These are phyloP conservation scores for Bothrops jararaca DNA, from an alignment of 2,113 vertebrate species.

Conservation along the genomic window DNA sequence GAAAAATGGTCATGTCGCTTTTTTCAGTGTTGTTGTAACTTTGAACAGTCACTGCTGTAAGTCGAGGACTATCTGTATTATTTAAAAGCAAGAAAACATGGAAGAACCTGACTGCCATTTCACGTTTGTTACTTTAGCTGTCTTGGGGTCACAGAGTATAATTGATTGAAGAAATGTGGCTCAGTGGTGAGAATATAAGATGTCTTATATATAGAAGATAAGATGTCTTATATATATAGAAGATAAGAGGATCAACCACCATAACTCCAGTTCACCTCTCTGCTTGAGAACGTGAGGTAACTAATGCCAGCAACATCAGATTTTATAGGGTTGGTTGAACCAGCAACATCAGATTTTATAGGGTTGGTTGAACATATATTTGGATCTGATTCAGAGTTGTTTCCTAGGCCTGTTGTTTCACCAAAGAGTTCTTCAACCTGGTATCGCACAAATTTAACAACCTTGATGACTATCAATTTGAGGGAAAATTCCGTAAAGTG, in stretches of 20 bases:
- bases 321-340: not conserved
- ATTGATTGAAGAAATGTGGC: not conserved
- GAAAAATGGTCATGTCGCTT: too few species aligned
- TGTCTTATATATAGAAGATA: not conserved
- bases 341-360: not conserved
- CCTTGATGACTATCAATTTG: not conserved
- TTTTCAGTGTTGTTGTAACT: too few species aligned
- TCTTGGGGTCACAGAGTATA: not conserved
- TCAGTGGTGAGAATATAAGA: not conserved
- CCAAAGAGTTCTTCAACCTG: not conserved
- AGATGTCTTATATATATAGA: not conserved
- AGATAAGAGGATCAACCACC: not conserved
- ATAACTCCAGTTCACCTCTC: not conserved
- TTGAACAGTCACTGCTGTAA: too few species aligned
- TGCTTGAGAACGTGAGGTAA: not conserved
- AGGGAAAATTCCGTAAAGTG: not conserved
- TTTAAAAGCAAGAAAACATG: not conserved
- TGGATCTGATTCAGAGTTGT: not conserved
- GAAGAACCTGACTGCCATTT: not conserved
- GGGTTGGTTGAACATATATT: not conserved
- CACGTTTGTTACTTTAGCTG: not conserved
- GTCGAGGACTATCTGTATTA: too few species aligned
- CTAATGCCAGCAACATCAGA: not conserved
- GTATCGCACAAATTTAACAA: not conserved
- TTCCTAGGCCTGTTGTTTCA: not conserved